Conservation (phyloP, 2,113 vertebrate genomes). For the Apaloderma vittatum region DNA sequence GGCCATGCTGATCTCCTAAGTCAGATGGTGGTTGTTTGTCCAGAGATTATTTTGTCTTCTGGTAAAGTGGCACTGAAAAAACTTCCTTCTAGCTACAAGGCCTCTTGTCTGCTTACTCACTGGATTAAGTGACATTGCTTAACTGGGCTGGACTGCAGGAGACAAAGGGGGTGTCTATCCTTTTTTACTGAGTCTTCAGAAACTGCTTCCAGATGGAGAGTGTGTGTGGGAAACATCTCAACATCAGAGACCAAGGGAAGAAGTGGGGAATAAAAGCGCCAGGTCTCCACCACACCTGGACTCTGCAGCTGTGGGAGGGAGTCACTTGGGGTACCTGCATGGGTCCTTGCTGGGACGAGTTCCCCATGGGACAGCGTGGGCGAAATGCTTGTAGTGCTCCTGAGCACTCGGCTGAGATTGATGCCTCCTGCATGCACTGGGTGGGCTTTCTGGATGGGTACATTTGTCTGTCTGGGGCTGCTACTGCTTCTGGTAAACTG, state of each 20-base stretch:
- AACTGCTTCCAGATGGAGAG: neutral
- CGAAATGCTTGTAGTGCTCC: fast-evolving
- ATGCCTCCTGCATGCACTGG: neutral
- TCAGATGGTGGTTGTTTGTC: neutral
- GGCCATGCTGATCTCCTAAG: neutral
- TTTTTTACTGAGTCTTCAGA: neutral
- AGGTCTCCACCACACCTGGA: fast-evolving
- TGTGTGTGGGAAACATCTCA: fast-evolving
- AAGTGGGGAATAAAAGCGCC: neutral
- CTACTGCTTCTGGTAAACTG: neutral
- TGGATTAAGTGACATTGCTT: neutral
- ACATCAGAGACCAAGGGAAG: neutral
- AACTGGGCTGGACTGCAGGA: neutral
- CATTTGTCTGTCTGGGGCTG: neutral
- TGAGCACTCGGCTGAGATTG: neutral
- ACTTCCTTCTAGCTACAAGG: neutral
- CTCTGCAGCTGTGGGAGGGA: neutral
- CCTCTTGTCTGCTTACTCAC: neutral
- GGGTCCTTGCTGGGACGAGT: neutral
- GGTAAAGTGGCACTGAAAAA: neutral
- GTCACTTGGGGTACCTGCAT: neutral
- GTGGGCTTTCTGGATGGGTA: neutral
- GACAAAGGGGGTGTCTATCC: neutral
- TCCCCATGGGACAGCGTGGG: fast-evolving
- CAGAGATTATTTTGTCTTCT: neutral